Percentiles rank a stretch among this genome's conserved stretches.
phyloP scores from a whole-genome alignment of 1,140 invertebrate species.

The Listronotus oregonensis region DNA sequence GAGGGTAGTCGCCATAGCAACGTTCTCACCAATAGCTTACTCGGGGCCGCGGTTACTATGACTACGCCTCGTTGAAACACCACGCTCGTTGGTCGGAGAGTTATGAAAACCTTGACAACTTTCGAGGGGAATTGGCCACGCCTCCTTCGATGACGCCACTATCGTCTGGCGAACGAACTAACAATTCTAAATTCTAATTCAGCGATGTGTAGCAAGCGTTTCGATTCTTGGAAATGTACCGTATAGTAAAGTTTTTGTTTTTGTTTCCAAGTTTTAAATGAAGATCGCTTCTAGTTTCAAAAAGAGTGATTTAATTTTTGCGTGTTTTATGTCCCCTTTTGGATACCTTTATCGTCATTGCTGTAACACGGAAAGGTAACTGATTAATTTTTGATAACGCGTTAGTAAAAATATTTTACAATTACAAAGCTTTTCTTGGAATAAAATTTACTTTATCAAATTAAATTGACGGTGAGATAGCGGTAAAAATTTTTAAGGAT shows the following conservation, averaged over 20 bases:
- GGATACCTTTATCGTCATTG: constrained; percentile 11
- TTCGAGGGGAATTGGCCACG: constrained; percentile 25
- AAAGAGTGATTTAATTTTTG: constrained; percentile 26
- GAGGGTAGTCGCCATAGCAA: constrained; percentile 50
- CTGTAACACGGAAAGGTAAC: constrained; percentile 14
- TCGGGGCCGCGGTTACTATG: constrained; percentile 40
- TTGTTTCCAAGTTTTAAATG: constrained; percentile 32
- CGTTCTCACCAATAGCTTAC: constrained; percentile 40
- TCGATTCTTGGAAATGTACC: constrained; percentile 35
- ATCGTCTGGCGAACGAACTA: constrained; percentile 43
- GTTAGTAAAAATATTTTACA: too few relatives aligned
- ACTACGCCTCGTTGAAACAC: constrained; percentile 40
- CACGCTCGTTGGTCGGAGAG: constrained; percentile 36
- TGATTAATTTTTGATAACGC: background rate
- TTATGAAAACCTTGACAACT: constrained; percentile 15
- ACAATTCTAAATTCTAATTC: constrained; percentile 45
- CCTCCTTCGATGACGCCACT: constrained; percentile 36
- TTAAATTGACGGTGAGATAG: too few relatives aligned
- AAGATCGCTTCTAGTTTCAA: constrained; percentile 23
- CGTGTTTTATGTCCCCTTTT: constrained; percentile 20
- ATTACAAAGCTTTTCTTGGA: too few relatives aligned
- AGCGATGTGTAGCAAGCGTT: constrained; percentile 29
- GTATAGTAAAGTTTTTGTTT: constrained; percentile 32
- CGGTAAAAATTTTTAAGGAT: too few relatives aligned
- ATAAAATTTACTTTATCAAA: too few relatives aligned